A percentile compares a stretch with the other conserved stretches of the same genome.
phyloP scores from a whole-genome alignment of 2,797 vertebrate genomes.

The Ctenopoma multispine region DNA sequence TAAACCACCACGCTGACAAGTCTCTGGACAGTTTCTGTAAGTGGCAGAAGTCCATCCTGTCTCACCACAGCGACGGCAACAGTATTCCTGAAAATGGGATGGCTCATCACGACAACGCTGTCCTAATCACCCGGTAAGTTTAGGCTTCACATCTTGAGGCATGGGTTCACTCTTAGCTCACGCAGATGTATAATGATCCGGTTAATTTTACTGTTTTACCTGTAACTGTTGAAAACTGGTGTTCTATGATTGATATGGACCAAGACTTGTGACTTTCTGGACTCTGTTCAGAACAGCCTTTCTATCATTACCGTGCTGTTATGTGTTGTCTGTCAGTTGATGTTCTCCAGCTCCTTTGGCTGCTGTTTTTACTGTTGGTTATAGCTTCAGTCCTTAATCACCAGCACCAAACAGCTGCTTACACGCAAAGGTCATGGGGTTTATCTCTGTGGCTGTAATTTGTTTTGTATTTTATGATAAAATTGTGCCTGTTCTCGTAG shows the following conservation, averaged over 20 bases:
- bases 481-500: neutral
- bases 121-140: slow-evolving; percentile 97
- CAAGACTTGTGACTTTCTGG: slow-evolving; percentile 43
- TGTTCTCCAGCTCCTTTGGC: slow-evolving; percentile 56
- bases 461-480: neutral
- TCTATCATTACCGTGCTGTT: slow-evolving; percentile 41
- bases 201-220: too few relatives aligned
- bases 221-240: slow-evolving; percentile 23
- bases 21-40: slow-evolving; percentile 99
- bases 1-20: slow-evolving; percentile 99
- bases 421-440: neutral
- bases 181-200: neutral
- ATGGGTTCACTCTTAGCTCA: neutral
- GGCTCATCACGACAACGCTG: slow-evolving; percentile 99
- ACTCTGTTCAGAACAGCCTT: slow-evolving; percentile 41
- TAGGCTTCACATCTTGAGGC: neutral
- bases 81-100: slow-evolving; percentile 98
- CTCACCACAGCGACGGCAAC: slow-evolving; percentile 96
- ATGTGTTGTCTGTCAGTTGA: slow-evolving; percentile 55
- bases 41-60: slow-evolving; percentile 99
- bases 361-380: slow-evolving; percentile 43
- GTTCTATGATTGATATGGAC: slow-evolving; percentile 53
- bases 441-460: slow-evolving; percentile 13
- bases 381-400: slow-evolving; percentile 16
- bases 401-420: slow-evolving; percentile 7